A percentile compares a stretch with the other conserved stretches of the same genome.
These are phyloP conservation scores for Tipula unca DNA, from an alignment of 2,888 invertebrate species.

Conservation along the genomic window DNA sequence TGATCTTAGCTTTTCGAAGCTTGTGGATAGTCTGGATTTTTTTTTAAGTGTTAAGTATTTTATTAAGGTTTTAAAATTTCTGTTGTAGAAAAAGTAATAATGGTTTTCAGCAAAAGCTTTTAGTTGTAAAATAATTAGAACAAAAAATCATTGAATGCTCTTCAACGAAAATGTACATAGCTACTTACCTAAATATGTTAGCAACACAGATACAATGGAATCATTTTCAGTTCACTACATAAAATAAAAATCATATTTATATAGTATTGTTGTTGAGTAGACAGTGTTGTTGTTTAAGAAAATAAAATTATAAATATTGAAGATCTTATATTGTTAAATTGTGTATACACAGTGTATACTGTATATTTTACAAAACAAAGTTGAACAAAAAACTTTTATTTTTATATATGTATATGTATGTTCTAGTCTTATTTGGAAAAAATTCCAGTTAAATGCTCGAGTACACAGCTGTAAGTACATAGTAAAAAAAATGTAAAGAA, in stretches of 20 bases:
- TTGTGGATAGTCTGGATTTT: too few species aligned
- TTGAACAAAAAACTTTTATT: background rate
- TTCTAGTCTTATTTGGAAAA: background rate
- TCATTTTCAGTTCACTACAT: background rate
- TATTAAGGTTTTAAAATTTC: too few species aligned
- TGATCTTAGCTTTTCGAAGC: too few species aligned
- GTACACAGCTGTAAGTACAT: background rate
- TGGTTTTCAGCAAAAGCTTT: too few species aligned
- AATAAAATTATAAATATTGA: background rate
- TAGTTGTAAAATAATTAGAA: too few species aligned
- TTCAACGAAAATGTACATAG: too few species aligned
- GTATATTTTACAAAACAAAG: background rate
- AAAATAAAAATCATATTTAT: background rate
- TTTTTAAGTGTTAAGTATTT: too few species aligned
- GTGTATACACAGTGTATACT: background rate
- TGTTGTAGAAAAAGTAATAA: too few species aligned
- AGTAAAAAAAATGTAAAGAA: background rate
- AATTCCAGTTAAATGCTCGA: background rate
- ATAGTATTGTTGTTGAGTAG: background rate
- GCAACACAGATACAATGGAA: background rate
- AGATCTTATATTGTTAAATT: background rate
- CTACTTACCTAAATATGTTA: too few species aligned
- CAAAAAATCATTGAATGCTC: too few species aligned
- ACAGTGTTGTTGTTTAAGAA: background rate
- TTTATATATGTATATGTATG: too few species aligned